Evolutionary conservation across 1,140 invertebrate genomes (phyloP), one percentile per base, ranked within the genome.

Genomic region (Drosophila prosaltans): DNA sequence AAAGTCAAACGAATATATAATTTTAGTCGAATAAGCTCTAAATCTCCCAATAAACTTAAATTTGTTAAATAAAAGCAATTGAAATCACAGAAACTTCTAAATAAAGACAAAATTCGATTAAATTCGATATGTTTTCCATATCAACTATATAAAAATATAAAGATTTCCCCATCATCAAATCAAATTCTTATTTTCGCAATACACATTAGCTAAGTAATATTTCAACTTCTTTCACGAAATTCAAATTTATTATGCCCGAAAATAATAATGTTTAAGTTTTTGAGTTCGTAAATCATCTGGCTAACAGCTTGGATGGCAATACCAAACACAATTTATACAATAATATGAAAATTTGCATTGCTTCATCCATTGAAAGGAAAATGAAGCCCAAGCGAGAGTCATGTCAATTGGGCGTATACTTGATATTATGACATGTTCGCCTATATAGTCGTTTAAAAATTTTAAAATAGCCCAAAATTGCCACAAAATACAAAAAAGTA

Each of bases 381-480:
- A 51, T 26, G 8, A 51, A 26, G 45, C 45, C 45, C 1, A 51
- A 51, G 43, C 16, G 21, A 62, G 43, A 39, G 57, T 40, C 74
- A 45, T 60, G 73, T 40, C 74, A 61, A 63, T 61, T 54, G 72
- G 80, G 81, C 69, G 81, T 80, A 84, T 80, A 80, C 65, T 69
- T 67, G 78, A 84, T 80, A 80, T 84, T 77, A 76, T 77, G 72
- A 76, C 65, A 72, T 82, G 72, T 67, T 69, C 59, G 24, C 51
- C 54, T 40, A 51, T 43, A 48, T 26, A 51, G 45, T 51, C 45
- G 45, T 51, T 51, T 51, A 72, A 72, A 82, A 82, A 73, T 63
- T 64, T 61, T 72, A 78, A 78, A 78, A 78, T 78, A 78, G 75
- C 75, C 71, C 67, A 77, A 78, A 78, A 78, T 78, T 78, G 74